Evolutionary conservation across 2,888 invertebrate species (phyloP), one percentile per base, ranked within the genome.

Genomic region (Synanthedon myopaeformis): DNA sequence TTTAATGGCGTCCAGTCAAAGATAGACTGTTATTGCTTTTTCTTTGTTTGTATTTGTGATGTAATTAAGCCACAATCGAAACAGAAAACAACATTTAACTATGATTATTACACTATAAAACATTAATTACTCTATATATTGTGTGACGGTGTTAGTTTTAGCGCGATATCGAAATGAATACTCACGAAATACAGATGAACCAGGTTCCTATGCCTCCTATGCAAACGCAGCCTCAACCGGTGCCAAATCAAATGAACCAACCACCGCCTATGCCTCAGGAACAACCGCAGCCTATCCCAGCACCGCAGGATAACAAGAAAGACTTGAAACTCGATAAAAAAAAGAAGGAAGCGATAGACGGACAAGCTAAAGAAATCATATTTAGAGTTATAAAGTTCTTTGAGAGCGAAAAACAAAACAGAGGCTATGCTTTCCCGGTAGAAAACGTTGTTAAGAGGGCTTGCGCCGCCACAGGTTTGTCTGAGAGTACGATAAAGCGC

Each of bases 341-440:
- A 58, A 86, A 85, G 60, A 86, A 85, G 23, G 86, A 86, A 59
- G 83, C 86, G 0, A 86, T 86, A 6, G 86, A 86, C 55, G 83
- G 84, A 0, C 86, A 86, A 63, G 86, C 86, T 10, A 72, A 85
- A 41, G 86, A 86, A 61, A 79, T 86, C 0, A 86, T 86, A 53
- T 86, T 74, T 59, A 81, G 82, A 66, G 86, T 86, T 14, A 85
- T 86, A 14, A 85, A 84, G 61, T 86, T 86, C 61, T 86, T 86
- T 59, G 86, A 86, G 59, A 85, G 84, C 55, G 86, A 86, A 72
- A 86, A 86, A 75, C 81, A 81, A 58, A 86, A 83, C 17, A 75
- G 84, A 60, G 85, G 85, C 45, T 86, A 86, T 56, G 78, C 84
- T 1, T 85, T 79, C 60, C 85, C 86, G 0, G 86, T 86, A 0